These are phyloP conservation scores for Maniola hyperantus DNA, from an alignment of 2,888 invertebrate genomes.

Conservation along the genomic window DNA sequence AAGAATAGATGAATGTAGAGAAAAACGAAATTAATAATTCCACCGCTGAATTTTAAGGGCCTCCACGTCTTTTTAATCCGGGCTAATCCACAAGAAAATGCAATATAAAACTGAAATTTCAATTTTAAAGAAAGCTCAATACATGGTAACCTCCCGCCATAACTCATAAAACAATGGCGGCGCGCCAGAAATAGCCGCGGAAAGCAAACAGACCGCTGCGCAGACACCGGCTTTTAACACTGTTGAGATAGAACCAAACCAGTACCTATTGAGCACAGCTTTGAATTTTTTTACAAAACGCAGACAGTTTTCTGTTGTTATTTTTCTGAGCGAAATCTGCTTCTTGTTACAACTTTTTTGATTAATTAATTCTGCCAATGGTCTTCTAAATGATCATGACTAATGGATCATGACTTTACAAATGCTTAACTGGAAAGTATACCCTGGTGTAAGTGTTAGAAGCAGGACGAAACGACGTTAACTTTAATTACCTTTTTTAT, in stretches of 20 bases:
- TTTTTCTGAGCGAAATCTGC: not conserved
- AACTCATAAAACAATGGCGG: conserved; percentile 74
- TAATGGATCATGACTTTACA: too few relatives aligned
- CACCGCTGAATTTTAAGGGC: not conserved
- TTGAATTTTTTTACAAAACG: not conserved
- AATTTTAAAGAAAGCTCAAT: conserved; percentile 50
- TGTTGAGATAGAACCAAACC: conserved; percentile 23
- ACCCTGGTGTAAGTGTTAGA: too few relatives aligned
- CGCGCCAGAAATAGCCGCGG: conserved; percentile 69
- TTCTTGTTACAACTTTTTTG: not conserved
- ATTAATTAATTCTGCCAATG: not conserved
- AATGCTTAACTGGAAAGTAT: too few relatives aligned
- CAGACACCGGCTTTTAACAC: conserved; percentile 37
- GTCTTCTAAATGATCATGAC: too few relatives aligned
- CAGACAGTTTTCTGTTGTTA: not conserved
- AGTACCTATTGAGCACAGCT: not conserved
- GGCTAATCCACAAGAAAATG: conserved; percentile 11
- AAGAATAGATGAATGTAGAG: not conserved
- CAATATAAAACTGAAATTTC: conserved; percentile 40
- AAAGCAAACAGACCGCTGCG: conserved; percentile 64
- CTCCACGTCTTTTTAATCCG: not conserved
- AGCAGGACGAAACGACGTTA: too few relatives aligned
- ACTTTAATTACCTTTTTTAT: too few relatives aligned
- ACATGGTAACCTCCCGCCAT: conserved; percentile 64
- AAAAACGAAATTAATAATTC: not conserved